Percentiles rank a stretch among this genome's conserved stretches.
Conservation (phyloP, 2,113 vertebrate genomes). For the Lophotis ruficrista region DNA sequence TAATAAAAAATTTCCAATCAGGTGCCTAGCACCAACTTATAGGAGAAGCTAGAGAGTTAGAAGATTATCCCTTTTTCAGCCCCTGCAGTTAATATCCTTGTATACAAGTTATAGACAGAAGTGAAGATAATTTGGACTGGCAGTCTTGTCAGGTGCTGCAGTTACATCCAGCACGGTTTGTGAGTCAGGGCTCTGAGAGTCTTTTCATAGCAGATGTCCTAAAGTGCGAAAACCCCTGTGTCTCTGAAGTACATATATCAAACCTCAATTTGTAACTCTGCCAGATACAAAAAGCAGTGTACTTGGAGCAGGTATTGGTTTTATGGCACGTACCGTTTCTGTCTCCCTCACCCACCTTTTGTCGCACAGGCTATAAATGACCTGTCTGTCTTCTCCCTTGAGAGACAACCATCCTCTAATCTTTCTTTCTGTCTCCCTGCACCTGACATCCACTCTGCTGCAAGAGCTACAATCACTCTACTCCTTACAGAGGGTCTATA, state of each 20-base stretch:
- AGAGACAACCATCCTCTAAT: neutral
- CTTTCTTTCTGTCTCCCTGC: neutral
- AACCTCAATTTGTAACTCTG: neutral
- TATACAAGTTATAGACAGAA: neutral
- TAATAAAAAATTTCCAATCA: neutral
- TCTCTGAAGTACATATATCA: neutral
- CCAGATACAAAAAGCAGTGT: neutral
- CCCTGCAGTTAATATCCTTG: neutral
- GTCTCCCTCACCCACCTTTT: neutral
- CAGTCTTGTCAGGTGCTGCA: neutral
- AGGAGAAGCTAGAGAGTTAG: neutral
- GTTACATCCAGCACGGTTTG: neutral
- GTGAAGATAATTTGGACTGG: neutral
- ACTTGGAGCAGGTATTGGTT: neutral
- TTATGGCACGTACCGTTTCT: neutral
- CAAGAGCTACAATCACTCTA: neutral
- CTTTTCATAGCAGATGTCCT: neutral
- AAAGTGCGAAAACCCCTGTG: fast-evolving
- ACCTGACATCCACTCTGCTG: neutral
- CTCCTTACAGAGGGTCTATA: neutral
- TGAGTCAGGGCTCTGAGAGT: neutral
- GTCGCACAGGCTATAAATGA: neutral
- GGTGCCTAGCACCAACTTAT: neutral
- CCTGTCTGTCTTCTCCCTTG: neutral
- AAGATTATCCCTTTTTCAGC: neutral